These are phyloP conservation scores for Trematomus bernacchii DNA, from an alignment of 2,797 vertebrate species.

Conservation along the genomic window DNA sequence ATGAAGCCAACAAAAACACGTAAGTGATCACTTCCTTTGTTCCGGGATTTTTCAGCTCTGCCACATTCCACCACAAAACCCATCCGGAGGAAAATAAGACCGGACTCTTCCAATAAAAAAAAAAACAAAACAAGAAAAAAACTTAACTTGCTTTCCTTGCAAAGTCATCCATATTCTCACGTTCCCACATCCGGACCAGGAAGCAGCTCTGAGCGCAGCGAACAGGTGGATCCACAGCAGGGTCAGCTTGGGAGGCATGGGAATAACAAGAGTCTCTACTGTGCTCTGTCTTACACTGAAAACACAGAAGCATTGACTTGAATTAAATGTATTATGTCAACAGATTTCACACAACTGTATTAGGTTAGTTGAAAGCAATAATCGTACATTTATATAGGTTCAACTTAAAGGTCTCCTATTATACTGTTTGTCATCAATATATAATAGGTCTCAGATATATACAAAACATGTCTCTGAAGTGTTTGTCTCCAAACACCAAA, in stretches of 20 bases:
- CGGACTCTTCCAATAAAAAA: slow-evolving; percentile 42
- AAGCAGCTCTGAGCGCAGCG: slow-evolving; percentile 61
- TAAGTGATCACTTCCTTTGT: slow-evolving; percentile 50
- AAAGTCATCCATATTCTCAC: slow-evolving; percentile 66
- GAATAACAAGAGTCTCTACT: too few species aligned
- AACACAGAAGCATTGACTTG: too few species aligned
- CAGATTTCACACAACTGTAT: too few species aligned
- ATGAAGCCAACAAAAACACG: slow-evolving; percentile 51
- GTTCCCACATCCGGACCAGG: slow-evolving; percentile 72
- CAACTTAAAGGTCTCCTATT: too few species aligned
- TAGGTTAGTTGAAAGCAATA: too few species aligned
- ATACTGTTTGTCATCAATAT: too few species aligned
- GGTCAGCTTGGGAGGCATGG: slow-evolving; percentile 29
- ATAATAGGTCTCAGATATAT: too few species aligned
- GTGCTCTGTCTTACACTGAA: too few species aligned
- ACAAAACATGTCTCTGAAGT: too few species aligned
- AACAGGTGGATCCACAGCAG: slow-evolving; percentile 72
- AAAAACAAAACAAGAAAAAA: slow-evolving; percentile 21
- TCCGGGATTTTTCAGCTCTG: slow-evolving; percentile 46
- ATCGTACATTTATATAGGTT: too few species aligned
- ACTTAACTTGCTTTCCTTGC: slow-evolving; percentile 54
- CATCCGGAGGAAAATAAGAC: slow-evolving; percentile 56
- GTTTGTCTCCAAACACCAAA: too few species aligned
- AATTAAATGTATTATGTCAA: too few species aligned
- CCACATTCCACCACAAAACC: slow-evolving; percentile 60